Evolutionary conservation across 2,113 vertebrate genomes (phyloP).

Genomic region (Spea bombifrons): DNA sequence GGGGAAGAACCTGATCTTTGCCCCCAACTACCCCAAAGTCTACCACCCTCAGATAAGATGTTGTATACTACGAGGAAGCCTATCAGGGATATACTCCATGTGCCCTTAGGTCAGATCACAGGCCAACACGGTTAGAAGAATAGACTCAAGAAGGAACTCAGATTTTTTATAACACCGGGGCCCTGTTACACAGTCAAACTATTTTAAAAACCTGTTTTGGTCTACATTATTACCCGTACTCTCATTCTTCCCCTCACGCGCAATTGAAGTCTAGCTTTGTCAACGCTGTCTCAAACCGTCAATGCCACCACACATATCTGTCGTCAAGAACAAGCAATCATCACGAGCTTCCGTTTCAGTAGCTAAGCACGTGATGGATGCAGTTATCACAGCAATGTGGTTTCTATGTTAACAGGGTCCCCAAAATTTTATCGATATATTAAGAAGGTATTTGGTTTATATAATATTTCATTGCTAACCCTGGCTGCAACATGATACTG

Average conservation of each 20-base stretch:
- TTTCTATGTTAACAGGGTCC: constrained; percentile 32
- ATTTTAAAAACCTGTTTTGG: too few relatives aligned
- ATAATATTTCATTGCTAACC: constrained; percentile 13
- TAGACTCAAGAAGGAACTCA: too few relatives aligned
- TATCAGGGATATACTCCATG: too few relatives aligned
- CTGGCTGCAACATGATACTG: constrained; percentile 12
- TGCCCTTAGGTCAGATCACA: too few relatives aligned
- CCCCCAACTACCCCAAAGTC: too few relatives aligned
- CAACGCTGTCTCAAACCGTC: constrained; percentile 47
- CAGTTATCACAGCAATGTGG: constrained; percentile 30
- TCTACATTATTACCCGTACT: too few relatives aligned
- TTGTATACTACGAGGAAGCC: too few relatives aligned
- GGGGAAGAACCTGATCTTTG: too few relatives aligned
- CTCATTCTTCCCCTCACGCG: constrained; percentile 1
- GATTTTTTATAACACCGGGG: too few relatives aligned
- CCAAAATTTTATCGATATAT: constrained; percentile 8
- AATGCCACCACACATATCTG: constrained; percentile 43
- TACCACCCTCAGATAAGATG: too few relatives aligned
- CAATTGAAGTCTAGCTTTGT: constrained; percentile 40
- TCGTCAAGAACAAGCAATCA: constrained; percentile 46
- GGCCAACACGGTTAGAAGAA: too few relatives aligned
- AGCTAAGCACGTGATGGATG: constrained; percentile 26
- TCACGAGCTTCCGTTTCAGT: constrained; percentile 20
- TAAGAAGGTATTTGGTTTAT: constrained; percentile 24
- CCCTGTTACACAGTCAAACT: too few relatives aligned